Base-by-base conservation (phyloP, 1,140 invertebrate species). In the Kradibia gibbosae region DNA sequence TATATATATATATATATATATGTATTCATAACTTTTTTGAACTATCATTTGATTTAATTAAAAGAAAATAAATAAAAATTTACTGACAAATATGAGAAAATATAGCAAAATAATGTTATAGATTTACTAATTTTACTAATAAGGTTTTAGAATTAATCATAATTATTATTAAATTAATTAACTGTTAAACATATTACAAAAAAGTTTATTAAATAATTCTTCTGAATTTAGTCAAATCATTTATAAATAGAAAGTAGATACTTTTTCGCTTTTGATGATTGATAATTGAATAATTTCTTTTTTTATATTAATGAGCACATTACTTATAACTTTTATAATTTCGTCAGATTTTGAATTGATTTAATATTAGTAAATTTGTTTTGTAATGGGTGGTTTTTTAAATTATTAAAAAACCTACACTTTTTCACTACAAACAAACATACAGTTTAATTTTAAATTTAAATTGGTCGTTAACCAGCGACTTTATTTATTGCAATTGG, bases 341-440 rank as follows among this genome's bases (percentile, higher is more conserved):
- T 72, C 55, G 48, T 73, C 71, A 53, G 22, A 17, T 34, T 34
- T n/a, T 55, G 13, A n/a, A 72, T 55, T 55, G 11, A 20, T 74
- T 53, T 34, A 57, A 42, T 62, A 65, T 13, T 65, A 42, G 48
- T 45, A 50, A 48, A 25, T 42, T 39, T 60, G 42, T 13, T 79
- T 45, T 45, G 4, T 36, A 31, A 57, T 62, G 36, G 31, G 39
- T 70, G 53, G n/a, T 65, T n/a, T 65, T 55, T 73, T 57, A 62
- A 39, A 80, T 28, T 36, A 50, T 57, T 72, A 36, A 60, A 45
- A 67, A 11, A 67, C 17, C 20, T 70, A 34, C 72, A 81, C 67
- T 72, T 62, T 76, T 76, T 76, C 48, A 74, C 45, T 67, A 67
- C 25, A 78, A 77, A 75, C 39, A 62, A 74, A 67, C 34, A 77